Conservation (phyloP, 2,888 invertebrate genomes). For the Caradrina kadenii region DNA sequence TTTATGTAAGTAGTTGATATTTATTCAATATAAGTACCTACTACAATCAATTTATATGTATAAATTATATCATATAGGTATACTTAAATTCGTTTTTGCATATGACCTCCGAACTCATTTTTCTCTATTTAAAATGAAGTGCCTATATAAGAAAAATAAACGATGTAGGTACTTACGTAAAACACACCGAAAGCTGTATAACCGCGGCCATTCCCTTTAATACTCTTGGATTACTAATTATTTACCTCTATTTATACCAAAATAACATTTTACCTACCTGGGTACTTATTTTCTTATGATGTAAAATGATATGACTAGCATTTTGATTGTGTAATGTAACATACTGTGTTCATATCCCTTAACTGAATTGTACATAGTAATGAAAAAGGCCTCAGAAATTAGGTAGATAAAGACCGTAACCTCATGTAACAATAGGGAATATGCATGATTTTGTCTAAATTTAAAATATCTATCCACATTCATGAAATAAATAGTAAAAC, state of each 20-base stretch:
- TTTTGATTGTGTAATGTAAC: conserved; percentile 19
- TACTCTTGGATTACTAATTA: conserved; percentile 6
- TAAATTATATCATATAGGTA: no score
- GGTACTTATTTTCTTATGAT: not conserved
- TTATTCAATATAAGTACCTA: not conserved
- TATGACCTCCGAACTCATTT: not conserved
- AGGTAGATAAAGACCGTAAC: no score
- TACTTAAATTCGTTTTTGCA: not conserved
- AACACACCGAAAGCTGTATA: not conserved
- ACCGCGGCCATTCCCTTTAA: not conserved
- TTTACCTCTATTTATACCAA: conserved; percentile 1
- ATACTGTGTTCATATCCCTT: not conserved
- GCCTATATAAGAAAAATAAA: no score
- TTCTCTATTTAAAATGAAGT: not conserved
- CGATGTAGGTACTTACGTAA: not conserved
- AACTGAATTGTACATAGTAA: not conserved
- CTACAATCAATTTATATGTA: no score
- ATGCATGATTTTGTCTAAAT: no score
- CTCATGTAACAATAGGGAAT: not conserved
- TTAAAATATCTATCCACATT: no score
- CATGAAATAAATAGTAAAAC: no score
- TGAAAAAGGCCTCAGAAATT: not conserved
- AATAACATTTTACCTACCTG: not conserved
- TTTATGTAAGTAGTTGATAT: not conserved
- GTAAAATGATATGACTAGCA: conserved; percentile 11